Percentiles rank a stretch among this genome's conserved stretches.
These are phyloP conservation scores for Hypothenemus hampei DNA, from an alignment of 1,140 invertebrate species.

Conservation along the genomic window DNA sequence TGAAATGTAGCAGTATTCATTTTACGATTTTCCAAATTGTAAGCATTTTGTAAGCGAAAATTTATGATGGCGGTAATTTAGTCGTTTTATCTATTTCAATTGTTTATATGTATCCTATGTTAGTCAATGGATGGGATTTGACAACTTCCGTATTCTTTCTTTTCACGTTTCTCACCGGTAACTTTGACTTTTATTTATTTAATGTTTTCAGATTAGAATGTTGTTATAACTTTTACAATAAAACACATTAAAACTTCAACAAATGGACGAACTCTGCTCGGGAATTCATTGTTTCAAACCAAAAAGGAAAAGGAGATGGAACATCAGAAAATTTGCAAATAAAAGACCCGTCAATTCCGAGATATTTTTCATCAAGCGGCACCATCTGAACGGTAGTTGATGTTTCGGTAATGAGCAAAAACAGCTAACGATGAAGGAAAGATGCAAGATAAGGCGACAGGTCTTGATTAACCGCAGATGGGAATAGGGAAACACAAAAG, in stretches of 20 bases:
- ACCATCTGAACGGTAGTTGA: slow-evolving; percentile 42
- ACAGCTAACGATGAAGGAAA: slow-evolving; percentile 45
- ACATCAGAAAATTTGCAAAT: slow-evolving; percentile 45
- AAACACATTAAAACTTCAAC: no score
- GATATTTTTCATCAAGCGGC: slow-evolving; percentile 45
- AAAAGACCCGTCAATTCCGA: slow-evolving; percentile 45
- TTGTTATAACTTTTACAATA: no score
- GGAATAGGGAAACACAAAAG: slow-evolving; percentile 29
- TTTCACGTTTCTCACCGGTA: background rate
- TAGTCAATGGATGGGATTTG: background rate
- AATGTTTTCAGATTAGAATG: background rate
- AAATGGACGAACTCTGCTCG: slow-evolving; percentile 8
- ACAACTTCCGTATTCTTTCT: background rate
- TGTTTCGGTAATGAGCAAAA: slow-evolving; percentile 47
- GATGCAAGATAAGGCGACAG: slow-evolving; percentile 39
- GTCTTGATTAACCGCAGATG: slow-evolving; percentile 45
- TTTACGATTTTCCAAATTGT: slow-evolving; percentile 31
- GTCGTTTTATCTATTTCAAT: no score
- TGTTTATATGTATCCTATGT: background rate
- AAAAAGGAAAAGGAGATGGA: slow-evolving; percentile 42
- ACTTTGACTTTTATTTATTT: slow-evolving; percentile 1
- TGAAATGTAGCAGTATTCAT: slow-evolving; percentile 33
- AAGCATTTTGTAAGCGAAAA: no score
- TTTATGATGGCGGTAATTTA: no score
- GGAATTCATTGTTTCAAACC: slow-evolving; percentile 42